phyloP scores from a whole-genome alignment of 2,888 invertebrate species.

The Thysanoteuthis rhombus region DNA sequence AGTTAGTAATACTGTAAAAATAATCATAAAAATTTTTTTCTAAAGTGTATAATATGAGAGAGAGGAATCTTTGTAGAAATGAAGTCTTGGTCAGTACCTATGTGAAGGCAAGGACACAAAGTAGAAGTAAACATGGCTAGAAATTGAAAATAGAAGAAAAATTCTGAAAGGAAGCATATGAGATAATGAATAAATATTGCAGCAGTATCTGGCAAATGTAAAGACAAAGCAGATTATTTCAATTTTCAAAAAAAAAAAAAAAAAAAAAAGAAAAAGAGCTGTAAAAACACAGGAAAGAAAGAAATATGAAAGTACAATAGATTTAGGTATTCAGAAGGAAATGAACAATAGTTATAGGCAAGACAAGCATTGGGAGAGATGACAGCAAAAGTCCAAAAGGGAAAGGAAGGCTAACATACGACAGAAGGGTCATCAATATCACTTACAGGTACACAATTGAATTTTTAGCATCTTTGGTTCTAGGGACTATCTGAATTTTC shows the following conservation, averaged over 20 bases:
- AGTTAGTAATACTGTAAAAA: no score
- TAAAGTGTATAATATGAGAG: no score
- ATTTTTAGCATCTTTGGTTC: neutral
- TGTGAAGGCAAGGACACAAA: neutral
- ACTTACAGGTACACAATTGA: neutral
- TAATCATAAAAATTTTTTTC: no score
- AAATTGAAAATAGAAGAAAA: neutral
- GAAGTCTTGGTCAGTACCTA: neutral
- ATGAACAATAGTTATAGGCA: neutral
- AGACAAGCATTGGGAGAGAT: neutral
- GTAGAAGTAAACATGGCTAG: neutral
- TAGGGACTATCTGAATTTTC: neutral
- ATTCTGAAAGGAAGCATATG: neutral
- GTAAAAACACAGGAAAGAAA: neutral
- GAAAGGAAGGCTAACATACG: neutral
- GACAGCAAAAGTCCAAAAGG: neutral
- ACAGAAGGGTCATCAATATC: neutral
- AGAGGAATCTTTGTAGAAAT: neutral
- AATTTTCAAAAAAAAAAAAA: neutral
- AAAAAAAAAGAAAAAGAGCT: neutral
- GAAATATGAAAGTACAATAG: neutral
- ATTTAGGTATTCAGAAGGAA: neutral
- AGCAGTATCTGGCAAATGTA: neutral
- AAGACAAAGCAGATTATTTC: neutral
- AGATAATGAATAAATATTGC: neutral